These are phyloP conservation scores for Limosa lapponica DNA, from an alignment of 2,797 vertebrate genomes.

Conservation along the genomic window DNA sequence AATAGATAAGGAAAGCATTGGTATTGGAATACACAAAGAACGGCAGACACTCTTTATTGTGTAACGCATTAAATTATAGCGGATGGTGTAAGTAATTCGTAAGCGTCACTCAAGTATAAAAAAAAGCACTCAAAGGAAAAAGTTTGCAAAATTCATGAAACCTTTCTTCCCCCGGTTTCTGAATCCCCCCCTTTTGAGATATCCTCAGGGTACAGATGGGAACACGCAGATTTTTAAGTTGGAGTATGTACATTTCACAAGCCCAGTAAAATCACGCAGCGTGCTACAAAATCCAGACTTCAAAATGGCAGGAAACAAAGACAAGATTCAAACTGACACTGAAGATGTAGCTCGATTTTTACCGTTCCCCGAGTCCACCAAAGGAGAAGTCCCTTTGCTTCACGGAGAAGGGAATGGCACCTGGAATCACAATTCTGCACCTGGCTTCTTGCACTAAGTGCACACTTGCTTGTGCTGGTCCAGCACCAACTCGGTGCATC, in stretches of 20 bases:
- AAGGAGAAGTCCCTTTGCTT: not conserved
- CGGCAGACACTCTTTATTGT: slow-evolving; percentile 62
- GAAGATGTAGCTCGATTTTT: not conserved
- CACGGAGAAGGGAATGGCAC: not conserved
- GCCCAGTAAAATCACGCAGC: not conserved
- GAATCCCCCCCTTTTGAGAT: slow-evolving; percentile 22
- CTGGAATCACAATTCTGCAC: not conserved
- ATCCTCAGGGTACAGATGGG: slow-evolving; percentile 38
- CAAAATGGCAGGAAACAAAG: not conserved
- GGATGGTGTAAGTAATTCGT: slow-evolving; percentile 25
- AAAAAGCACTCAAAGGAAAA: slow-evolving; percentile 44
- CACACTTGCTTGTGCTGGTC: not conserved
- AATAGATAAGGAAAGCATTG: slow-evolving; percentile 65
- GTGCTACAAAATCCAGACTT: not conserved
- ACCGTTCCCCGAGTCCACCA: not conserved
- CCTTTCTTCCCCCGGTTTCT: slow-evolving; percentile 5
- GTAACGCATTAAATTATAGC: slow-evolving; percentile 25
- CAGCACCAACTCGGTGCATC: not conserved
- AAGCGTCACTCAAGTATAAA: not conserved
- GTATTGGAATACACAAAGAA: slow-evolving; percentile 61
- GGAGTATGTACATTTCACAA: not conserved
- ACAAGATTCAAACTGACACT: not conserved
- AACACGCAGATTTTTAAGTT: slow-evolving; percentile 36
- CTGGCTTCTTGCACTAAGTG: not conserved
- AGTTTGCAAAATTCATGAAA: slow-evolving; percentile 57